Conservation (phyloP, 1,140 invertebrate species). For the Drosophila baimaii region DNA sequence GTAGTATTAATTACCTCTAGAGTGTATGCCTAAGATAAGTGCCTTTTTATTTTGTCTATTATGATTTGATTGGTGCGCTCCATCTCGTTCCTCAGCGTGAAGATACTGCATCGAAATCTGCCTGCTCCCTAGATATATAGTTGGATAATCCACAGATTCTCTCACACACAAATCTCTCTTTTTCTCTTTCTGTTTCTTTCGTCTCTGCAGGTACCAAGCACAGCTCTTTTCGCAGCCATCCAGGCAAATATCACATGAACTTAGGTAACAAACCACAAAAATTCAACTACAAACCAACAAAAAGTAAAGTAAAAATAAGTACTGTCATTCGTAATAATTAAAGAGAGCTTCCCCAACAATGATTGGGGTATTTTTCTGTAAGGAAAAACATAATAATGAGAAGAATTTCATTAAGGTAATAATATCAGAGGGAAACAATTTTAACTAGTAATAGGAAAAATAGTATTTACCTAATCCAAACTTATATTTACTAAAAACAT, state of each 20-base stretch:
- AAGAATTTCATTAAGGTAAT: not conserved
- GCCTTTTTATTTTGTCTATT: conserved; percentile 27
- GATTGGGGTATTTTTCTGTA: conserved; percentile 15
- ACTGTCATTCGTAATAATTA: conserved; percentile 71
- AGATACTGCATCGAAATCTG: conserved; percentile 28
- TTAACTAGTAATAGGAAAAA: too few species aligned
- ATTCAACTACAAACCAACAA: conserved; percentile 43
- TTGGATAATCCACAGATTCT: conserved; percentile 22
- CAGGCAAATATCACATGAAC: conserved; percentile 84
- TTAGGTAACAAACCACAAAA: conserved; percentile 77
- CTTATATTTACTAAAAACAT: not conserved
- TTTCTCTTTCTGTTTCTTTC: conserved; percentile 68
- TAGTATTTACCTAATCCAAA: not conserved
- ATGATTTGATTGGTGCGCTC: conserved; percentile 12
- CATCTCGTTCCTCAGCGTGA: conserved; percentile 24
- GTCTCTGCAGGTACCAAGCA: conserved; percentile 77
- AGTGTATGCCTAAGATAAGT: conserved; percentile 37
- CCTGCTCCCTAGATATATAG: conserved; percentile 25
- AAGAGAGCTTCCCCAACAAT: conserved; percentile 17
- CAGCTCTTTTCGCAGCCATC: conserved; percentile 83
- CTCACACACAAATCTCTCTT: conserved; percentile 50
- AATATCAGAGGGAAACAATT: not conserved
- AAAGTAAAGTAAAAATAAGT: conserved; percentile 31
- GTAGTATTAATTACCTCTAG: conserved; percentile 12
- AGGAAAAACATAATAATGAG: not conserved